Percentiles rank a stretch among this genome's conserved stretches.
These are phyloP conservation scores for Protaetia brevitarsis DNA, from an alignment of 1,140 invertebrate species.

Conservation along the genomic window DNA sequence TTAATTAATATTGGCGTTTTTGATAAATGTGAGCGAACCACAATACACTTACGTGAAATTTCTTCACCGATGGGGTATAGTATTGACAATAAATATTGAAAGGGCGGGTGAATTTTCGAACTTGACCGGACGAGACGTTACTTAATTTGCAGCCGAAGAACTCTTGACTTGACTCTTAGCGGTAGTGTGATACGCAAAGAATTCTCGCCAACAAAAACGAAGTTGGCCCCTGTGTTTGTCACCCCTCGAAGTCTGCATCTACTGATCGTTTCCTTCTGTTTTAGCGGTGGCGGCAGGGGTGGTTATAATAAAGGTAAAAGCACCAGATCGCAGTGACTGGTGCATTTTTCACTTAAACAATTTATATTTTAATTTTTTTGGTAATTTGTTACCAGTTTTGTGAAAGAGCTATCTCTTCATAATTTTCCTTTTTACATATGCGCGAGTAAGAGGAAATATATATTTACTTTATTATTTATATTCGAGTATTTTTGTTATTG, in stretches of 20 bases:
- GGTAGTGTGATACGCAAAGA: slow-evolving; percentile 24
- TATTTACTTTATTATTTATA: too few relatives aligned
- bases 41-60: too few relatives aligned
- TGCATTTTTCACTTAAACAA: slow-evolving; percentile 43
- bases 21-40: too few relatives aligned
- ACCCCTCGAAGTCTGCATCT: slow-evolving; percentile 36
- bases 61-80: too few relatives aligned
- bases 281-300: slow-evolving; percentile 47
- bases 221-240: slow-evolving; percentile 32
- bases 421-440: not conserved
- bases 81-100: not conserved
- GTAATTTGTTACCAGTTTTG: slow-evolving; percentile 33
- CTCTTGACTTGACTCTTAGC: slow-evolving; percentile 26
- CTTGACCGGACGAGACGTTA: slow-evolving; percentile 5
- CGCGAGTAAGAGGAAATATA: not conserved
- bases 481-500: too few relatives aligned
- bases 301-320: slow-evolving; percentile 49
- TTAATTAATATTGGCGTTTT: not conserved
- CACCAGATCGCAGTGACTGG: slow-evolving; percentile 38
- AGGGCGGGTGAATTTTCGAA: not conserved
- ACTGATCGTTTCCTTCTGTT: slow-evolving; percentile 47
- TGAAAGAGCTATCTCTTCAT: slow-evolving; percentile 28
- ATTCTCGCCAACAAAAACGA: slow-evolving; percentile 29
- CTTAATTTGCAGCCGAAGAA: slow-evolving; percentile 27
- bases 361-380: slow-evolving; percentile 34